A percentile compares a stretch with the other conserved stretches of the same genome.
phyloP scores from a whole-genome alignment of 2,113 vertebrate species.

The Lepus europaeus region DNA sequence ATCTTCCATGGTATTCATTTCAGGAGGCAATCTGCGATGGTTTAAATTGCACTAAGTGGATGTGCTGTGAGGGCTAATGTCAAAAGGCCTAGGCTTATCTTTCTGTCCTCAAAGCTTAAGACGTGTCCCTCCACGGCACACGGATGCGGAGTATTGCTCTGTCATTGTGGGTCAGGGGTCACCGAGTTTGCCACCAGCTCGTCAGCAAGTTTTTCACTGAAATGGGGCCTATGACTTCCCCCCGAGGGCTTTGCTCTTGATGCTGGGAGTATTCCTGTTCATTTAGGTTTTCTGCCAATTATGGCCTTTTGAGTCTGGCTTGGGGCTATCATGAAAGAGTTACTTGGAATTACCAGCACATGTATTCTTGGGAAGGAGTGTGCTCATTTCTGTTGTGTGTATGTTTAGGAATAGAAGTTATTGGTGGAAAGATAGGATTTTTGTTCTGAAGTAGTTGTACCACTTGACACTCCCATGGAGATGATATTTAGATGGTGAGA shows the following conservation, averaged over 20 bases:
- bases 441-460: background rate
- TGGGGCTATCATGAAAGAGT: background rate
- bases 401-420: background rate
- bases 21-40: background rate
- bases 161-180: background rate
- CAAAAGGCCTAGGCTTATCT: background rate
- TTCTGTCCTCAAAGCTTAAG: background rate
- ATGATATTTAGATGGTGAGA: slow-evolving; percentile 15
- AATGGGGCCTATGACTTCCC: slow-evolving; percentile 18
- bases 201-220: background rate
- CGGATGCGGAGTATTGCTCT: background rate
- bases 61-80: background rate
- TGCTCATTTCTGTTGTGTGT: background rate
- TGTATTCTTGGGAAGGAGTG: background rate
- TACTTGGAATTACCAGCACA: background rate
- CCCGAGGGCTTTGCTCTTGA: background rate
- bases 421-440: background rate
- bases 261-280: background rate
- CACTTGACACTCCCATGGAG: background rate
- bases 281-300: background rate
- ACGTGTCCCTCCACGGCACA: background rate
- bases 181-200: background rate
- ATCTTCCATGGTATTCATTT: background rate
- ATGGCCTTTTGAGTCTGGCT: background rate
- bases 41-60: background rate